phyloP scores from a whole-genome alignment of 2,888 invertebrate genomes.

The Xanthorhoe spadicearia region DNA sequence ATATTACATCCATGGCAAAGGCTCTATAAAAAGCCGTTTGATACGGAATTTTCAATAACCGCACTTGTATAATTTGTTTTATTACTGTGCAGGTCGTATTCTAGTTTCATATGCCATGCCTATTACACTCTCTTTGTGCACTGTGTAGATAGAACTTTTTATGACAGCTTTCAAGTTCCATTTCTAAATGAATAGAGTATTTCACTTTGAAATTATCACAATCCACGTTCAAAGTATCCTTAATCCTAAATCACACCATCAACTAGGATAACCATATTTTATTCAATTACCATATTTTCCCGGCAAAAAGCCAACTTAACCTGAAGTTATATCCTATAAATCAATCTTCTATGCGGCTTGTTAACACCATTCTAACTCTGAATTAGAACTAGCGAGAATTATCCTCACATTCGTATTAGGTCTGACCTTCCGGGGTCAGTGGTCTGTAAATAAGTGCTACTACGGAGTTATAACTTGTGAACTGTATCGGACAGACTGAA shows the following conservation, averaged over 20 bases:
- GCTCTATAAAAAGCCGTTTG: too few relatives aligned
- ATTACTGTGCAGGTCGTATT: too few relatives aligned
- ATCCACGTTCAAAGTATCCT: neutral
- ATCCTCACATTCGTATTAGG: slow-evolving; percentile 33
- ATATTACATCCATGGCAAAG: too few relatives aligned
- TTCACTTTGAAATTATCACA: too few relatives aligned
- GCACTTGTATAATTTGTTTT: too few relatives aligned
- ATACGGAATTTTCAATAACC: too few relatives aligned
- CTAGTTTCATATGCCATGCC: too few relatives aligned
- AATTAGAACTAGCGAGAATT: slow-evolving; percentile 34
- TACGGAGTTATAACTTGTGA: slow-evolving; percentile 48
- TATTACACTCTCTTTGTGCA: too few relatives aligned
- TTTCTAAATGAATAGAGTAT: too few relatives aligned
- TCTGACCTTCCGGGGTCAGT: slow-evolving; percentile 37
- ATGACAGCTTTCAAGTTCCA: too few relatives aligned
- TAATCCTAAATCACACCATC: neutral
- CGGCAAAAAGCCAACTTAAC: neutral
- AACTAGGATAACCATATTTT: neutral
- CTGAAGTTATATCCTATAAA: slow-evolving; percentile 1
- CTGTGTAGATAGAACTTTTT: too few relatives aligned
- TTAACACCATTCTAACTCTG: slow-evolving; percentile 31
- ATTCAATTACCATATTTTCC: neutral
- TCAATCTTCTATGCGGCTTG: slow-evolving; percentile 13
- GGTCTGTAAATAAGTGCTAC: slow-evolving; percentile 53
- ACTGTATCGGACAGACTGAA: neutral